A percentile compares a stretch with the other conserved stretches of the same genome.
Conservation (phyloP, 2,888 invertebrate genomes). For the Ptychoptera contaminata region DNA sequence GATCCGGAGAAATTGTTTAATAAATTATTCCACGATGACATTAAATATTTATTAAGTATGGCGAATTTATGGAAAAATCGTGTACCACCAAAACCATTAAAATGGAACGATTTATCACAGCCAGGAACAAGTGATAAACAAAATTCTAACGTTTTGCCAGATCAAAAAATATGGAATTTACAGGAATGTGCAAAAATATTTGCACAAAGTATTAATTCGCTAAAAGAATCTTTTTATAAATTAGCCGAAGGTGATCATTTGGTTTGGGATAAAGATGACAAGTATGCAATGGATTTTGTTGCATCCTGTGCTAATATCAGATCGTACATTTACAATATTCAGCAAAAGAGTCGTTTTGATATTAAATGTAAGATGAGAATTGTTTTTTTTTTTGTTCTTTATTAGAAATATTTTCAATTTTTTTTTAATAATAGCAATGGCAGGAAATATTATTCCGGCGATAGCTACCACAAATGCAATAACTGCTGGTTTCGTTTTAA, state of each 20-base stretch:
- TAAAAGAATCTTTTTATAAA: slow-evolving; percentile 42
- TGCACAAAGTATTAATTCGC: slow-evolving; percentile 43
- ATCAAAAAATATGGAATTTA: slow-evolving; percentile 67
- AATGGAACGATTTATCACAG: slow-evolving; percentile 50
- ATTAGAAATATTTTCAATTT: slow-evolving; percentile 7
- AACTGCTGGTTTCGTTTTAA: slow-evolving; percentile 87
- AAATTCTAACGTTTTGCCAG: slow-evolving; percentile 40
- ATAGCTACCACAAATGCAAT: slow-evolving; percentile 99
- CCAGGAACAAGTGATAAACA: slow-evolving; percentile 36
- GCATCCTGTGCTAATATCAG: slow-evolving; percentile 89
- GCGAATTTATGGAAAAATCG: slow-evolving; percentile 89
- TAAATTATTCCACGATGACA: slow-evolving; percentile 90
- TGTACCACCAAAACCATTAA: slow-evolving; percentile 64
- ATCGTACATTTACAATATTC: slow-evolving; percentile 77
- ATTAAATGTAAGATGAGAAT: slow-evolving; percentile 62
- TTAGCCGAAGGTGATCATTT: slow-evolving; percentile 48
- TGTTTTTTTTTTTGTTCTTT: not conserved
- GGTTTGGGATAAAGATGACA: slow-evolving; percentile 97
- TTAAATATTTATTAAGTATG: slow-evolving; percentile 88
- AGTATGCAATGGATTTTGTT: slow-evolving; percentile 87
- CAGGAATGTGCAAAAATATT: slow-evolving; percentile 61
- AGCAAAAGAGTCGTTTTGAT: slow-evolving; percentile 75
- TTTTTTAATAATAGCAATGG: slow-evolving; percentile 57
- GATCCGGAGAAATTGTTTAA: slow-evolving; percentile 73
- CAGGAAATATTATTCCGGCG: slow-evolving; percentile 98